These are phyloP conservation scores for Patella depressa DNA, from an alignment of 2,888 invertebrate species.

Conservation along the genomic window DNA sequence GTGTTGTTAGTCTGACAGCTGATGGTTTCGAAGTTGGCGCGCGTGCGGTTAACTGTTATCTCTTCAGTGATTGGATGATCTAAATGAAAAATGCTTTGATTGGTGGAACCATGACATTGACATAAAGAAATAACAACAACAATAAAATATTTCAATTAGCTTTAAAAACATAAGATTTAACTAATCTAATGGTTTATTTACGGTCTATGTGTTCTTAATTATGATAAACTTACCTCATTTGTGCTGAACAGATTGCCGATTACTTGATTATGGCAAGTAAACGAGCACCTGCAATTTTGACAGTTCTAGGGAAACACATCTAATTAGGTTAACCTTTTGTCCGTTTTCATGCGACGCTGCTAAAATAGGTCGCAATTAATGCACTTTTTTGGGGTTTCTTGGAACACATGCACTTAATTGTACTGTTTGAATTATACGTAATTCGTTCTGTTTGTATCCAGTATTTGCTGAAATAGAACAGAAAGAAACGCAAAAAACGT, in stretches of 20 bases:
- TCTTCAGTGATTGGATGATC: background rate
- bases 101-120: constrained; percentile 8
- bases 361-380: background rate
- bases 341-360: background rate
- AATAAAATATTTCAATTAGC: background rate
- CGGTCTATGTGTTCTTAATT: background rate
- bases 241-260: background rate
- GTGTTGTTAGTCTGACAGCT: constrained; percentile 1
- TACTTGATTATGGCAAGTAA: background rate
- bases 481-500: too few relatives aligned
- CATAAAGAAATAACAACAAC: constrained; percentile 4
- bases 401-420: too few relatives aligned
- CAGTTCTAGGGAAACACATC: constrained; percentile 19
- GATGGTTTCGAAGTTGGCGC: constrained; percentile 1
- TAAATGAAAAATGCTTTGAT: background rate
- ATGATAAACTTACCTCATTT: background rate
- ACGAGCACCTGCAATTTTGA: constrained; percentile 36
- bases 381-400: too few relatives aligned
- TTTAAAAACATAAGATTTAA: background rate
- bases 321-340: background rate
- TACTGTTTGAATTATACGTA: too few relatives aligned
- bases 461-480: too few relatives aligned
- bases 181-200: background rate
- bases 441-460: too few relatives aligned
- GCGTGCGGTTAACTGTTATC: background rate